These are phyloP conservation scores for Thymallus thymallus DNA, from an alignment of 2,113 vertebrate genomes.

Conservation along the genomic window DNA sequence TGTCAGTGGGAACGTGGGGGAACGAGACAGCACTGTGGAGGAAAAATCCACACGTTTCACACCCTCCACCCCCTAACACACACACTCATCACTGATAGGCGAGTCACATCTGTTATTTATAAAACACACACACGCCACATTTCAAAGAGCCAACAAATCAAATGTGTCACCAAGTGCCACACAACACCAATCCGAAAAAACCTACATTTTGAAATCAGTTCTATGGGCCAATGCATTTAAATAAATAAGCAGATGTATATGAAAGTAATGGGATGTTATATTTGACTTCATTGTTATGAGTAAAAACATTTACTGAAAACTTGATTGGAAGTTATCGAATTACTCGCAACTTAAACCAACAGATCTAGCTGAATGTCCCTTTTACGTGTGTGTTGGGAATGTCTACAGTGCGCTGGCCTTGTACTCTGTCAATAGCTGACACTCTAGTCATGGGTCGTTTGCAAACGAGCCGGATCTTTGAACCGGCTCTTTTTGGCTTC, in stretches of 20 bases:
- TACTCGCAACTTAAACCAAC: too few relatives aligned
- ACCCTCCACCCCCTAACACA: slow-evolving; percentile 33
- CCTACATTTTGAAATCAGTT: slow-evolving; percentile 35
- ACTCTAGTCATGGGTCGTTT: too few relatives aligned
- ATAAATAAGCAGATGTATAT: neutral
- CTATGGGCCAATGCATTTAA: slow-evolving; percentile 20
- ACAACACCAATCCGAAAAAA: slow-evolving; percentile 53
- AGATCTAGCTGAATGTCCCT: too few relatives aligned
- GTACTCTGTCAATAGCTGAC: too few relatives aligned
- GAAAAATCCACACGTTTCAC: slow-evolving; percentile 59
- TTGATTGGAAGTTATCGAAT: neutral
- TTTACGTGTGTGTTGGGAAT: too few relatives aligned
- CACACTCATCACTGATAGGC: slow-evolving; percentile 37
- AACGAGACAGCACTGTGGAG: slow-evolving; percentile 67
- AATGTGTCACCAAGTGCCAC: slow-evolving; percentile 67
- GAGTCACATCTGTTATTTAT: slow-evolving; percentile 71
- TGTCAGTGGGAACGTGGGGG: slow-evolving; percentile 70
- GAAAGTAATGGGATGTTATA: neutral
- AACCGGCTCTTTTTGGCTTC: too few relatives aligned
- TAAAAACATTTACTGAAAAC: neutral
- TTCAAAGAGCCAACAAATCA: slow-evolving; percentile 71
- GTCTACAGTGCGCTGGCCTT: too few relatives aligned
- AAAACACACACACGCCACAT: slow-evolving; percentile 64
- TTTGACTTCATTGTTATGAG: neutral
- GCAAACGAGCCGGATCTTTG: too few relatives aligned